A percentile compares a stretch with the other conserved stretches of the same genome.
These are phyloP conservation scores for Rhinogobius similis DNA, from an alignment of 2,113 vertebrate species.

Conservation along the genomic window DNA sequence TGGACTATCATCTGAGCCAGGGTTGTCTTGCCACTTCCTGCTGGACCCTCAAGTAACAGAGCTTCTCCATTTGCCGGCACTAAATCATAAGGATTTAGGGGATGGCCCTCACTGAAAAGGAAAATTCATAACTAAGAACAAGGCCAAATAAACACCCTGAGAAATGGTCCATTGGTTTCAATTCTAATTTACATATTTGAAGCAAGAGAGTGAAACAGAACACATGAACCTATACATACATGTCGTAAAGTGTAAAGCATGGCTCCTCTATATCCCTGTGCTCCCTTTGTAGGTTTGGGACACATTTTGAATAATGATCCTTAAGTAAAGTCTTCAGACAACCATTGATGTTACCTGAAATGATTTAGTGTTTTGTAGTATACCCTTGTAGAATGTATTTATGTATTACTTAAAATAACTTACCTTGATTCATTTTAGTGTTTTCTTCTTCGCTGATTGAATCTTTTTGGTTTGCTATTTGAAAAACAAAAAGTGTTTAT, in stretches of 20 bases:
- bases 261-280: constrained; percentile 5
- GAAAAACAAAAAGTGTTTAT: constrained; percentile 1
- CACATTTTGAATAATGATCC: constrained; percentile 6
- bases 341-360: constrained; percentile 21
- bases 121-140: too few species aligned
- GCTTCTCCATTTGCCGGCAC: constrained; percentile 40
- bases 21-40: constrained; percentile 44
- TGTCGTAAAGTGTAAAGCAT: constrained; percentile 31
- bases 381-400: neutral
- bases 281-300: neutral
- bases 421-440: constrained; percentile 26
- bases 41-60: constrained; percentile 43
- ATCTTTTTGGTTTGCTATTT: constrained; percentile 4
- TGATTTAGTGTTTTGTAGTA: neutral
- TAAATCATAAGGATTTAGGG: constrained; percentile 28
- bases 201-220: neutral
- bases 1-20: constrained; percentile 41
- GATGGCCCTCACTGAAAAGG: constrained; percentile 45
- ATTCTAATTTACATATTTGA: neutral
- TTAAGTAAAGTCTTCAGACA: constrained; percentile 39
- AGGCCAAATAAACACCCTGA: too few species aligned
- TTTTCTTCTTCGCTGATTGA: constrained; percentile 1
- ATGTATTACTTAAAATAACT: neutral
- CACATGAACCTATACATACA: constrained; percentile 25
- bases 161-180: too few species aligned